Percentiles rank a stretch among this genome's conserved stretches.
These are phyloP conservation scores for Dascyllus trimaculatus DNA, from an alignment of 2,113 vertebrate genomes.

Conservation along the genomic window DNA sequence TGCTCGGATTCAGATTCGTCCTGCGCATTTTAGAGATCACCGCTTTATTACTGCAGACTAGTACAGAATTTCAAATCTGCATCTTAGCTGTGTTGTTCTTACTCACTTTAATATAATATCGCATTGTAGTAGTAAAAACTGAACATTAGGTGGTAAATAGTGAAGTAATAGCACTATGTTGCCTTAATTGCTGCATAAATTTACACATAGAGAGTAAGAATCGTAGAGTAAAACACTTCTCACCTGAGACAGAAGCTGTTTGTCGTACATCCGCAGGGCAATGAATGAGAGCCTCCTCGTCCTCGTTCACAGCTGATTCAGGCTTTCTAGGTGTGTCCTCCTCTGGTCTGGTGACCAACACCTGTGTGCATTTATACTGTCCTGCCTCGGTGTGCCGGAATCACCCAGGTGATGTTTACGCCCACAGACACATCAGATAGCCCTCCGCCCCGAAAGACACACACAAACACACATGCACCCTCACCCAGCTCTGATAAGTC, in stretches of 20 bases:
- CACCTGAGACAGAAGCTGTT: slow-evolving; percentile 48
- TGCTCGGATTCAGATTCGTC: neutral
- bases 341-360: slow-evolving; percentile 13
- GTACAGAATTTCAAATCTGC: neutral
- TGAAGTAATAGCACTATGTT: neutral
- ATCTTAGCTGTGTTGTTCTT: neutral
- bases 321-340: slow-evolving; percentile 52
- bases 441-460: slow-evolving; percentile 15
- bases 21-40: neutral
- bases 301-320: slow-evolving; percentile 21
- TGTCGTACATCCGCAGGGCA: slow-evolving; percentile 7
- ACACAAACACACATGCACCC: slow-evolving; percentile 1
- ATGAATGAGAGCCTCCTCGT: neutral
- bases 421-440: slow-evolving; percentile 63
- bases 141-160: neutral
- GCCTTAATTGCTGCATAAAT: neutral
- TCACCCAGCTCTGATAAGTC: slow-evolving; percentile 13
- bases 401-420: slow-evolving; percentile 73
- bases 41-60: neutral
- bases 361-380: slow-evolving; percentile 70
- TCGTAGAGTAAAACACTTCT: slow-evolving; percentile 23
- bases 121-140: neutral
- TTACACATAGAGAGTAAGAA: neutral
- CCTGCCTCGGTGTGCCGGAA: slow-evolving; percentile 20
- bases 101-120: neutral